phyloP scores from a whole-genome alignment of 2,113 vertebrate genomes.

The Steatornis caripensis region DNA sequence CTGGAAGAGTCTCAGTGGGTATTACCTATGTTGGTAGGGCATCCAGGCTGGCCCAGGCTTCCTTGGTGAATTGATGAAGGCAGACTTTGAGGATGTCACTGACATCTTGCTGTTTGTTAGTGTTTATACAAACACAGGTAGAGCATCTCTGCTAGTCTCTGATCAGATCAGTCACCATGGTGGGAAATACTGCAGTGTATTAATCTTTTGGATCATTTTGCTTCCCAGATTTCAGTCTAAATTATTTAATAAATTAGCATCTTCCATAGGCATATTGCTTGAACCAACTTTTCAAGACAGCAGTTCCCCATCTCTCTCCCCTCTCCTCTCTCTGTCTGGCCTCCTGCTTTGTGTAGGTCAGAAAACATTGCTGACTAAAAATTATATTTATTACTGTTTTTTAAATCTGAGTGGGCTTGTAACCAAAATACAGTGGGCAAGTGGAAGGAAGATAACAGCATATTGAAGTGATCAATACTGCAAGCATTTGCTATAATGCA shows the following conservation, averaged over 20 bases:
- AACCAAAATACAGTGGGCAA: conserved; percentile 18
- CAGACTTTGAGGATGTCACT: neutral
- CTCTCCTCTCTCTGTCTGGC: neutral
- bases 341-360: neutral
- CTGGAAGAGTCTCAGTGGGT: neutral
- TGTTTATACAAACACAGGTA: neutral
- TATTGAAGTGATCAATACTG: neutral
- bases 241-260: neutral
- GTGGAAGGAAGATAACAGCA: neutral
- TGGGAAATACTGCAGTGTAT: neutral
- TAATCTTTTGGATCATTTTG: neutral
- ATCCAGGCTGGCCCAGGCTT: neutral
- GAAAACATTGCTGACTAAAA: neutral
- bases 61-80: neutral
- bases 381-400: conserved; percentile 4
- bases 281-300: neutral
- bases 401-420: conserved; percentile 25
- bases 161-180: neutral
- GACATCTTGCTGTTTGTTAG: neutral
- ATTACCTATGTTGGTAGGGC: neutral
- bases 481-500: neutral
- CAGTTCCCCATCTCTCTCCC: neutral
- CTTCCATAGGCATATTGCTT: neutral
- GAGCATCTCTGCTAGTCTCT: neutral
- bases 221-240: neutral